Evolutionary conservation across 2,797 vertebrate species (phyloP).

Genomic region (Acrossocheilus wenchowensis): DNA sequence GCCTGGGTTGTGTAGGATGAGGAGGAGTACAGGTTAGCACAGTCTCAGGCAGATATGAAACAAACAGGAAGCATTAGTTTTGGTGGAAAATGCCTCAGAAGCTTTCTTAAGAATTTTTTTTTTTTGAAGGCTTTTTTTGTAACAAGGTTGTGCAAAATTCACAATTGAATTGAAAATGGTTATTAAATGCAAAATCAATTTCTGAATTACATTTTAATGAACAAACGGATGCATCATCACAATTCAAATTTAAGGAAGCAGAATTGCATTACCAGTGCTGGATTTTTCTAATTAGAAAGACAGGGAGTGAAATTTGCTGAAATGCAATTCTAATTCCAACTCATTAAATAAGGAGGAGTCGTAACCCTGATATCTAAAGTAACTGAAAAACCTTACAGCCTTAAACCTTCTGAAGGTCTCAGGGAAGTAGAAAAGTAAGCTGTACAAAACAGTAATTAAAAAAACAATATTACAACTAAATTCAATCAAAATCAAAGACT

Average conservation of each 20-base stretch:
- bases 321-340: background rate
- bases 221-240: background rate
- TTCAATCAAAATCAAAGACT: background rate
- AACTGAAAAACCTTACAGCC: background rate
- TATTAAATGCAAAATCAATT: background rate
- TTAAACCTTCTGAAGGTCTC: background rate
- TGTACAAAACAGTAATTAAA: background rate
- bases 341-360: background rate
- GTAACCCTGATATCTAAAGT: background rate
- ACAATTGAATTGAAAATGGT: background rate
- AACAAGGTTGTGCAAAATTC: background rate
- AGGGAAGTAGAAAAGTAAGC: background rate
- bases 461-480: background rate
- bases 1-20: background rate
- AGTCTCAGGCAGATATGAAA: background rate
- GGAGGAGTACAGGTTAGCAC: background rate
- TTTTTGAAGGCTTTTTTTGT: background rate
- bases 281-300: background rate
- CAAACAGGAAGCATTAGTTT: background rate
- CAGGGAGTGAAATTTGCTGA: background rate
- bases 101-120: background rate
- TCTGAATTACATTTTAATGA: background rate
- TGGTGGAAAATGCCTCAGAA: background rate
- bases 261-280: background rate
- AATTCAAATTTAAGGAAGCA: background rate